Evolutionary conservation across 2,113 vertebrate species (phyloP).

Genomic region (Petrocephalus zakoni): DNA sequence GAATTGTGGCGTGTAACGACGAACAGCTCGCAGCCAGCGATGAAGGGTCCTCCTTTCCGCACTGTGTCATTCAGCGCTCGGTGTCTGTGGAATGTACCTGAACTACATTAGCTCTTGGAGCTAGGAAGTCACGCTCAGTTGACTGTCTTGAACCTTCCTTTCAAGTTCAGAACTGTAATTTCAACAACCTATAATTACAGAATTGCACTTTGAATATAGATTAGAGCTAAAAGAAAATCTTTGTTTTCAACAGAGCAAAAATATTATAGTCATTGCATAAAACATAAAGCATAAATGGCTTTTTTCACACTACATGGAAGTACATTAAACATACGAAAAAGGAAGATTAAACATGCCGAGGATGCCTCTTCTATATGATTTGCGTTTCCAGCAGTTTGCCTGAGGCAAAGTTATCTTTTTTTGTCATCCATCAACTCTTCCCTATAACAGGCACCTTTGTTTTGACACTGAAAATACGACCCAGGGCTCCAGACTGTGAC

Average conservation of each 20-base stretch:
- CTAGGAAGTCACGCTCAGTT: neutral
- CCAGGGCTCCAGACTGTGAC: neutral
- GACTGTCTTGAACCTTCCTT: conserved; percentile 1
- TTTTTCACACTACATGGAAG: neutral
- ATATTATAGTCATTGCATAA: neutral
- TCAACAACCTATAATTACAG: conserved; percentile 3
- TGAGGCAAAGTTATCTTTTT: neutral
- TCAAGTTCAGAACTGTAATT: conserved; percentile 11
- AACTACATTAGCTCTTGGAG: neutral
- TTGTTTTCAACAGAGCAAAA: neutral
- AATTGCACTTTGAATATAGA: conserved; percentile 3
- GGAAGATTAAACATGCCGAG: neutral
- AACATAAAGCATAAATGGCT: neutral
- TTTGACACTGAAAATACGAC: neutral
- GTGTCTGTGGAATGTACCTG: neutral
- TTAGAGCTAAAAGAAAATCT: neutral
- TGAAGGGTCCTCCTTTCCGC: neutral
- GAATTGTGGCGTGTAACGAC: neutral
- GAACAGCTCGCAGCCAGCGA: neutral
- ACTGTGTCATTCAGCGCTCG: neutral
- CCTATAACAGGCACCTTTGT: neutral
- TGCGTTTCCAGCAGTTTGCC: neutral
- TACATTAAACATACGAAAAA: neutral
- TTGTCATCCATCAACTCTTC: neutral
- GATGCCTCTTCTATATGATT: neutral